phyloP scores from a whole-genome alignment of 2,797 vertebrate genomes.

The Acanthurus leucopareius region DNA sequence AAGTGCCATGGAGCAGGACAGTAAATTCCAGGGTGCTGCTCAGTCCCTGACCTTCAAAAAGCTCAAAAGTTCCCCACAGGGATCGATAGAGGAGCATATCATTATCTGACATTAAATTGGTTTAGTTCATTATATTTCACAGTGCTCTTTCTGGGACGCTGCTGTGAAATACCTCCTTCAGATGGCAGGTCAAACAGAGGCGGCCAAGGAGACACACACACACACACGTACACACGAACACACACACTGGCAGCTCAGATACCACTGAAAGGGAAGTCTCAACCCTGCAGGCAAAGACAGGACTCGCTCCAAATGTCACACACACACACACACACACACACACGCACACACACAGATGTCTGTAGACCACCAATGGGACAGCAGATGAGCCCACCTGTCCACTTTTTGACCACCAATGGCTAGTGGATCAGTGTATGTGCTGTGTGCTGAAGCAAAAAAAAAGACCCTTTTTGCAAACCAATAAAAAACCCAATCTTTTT shows the following conservation, averaged over 20 bases:
- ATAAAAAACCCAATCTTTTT: slow-evolving; percentile 1
- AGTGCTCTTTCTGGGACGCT: slow-evolving; percentile 49
- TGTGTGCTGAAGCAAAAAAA: slow-evolving; percentile 31
- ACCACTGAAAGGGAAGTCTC: slow-evolving; percentile 52
- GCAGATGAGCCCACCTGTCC: slow-evolving; percentile 66
- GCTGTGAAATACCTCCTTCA: slow-evolving; percentile 75
- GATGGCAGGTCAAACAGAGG: slow-evolving; percentile 60
- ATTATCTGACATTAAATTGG: slow-evolving; percentile 55
- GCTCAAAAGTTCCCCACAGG: slow-evolving; percentile 15
- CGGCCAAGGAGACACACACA: slow-evolving; percentile 37
- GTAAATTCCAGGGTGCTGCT: slow-evolving; percentile 25
- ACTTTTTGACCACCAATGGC: slow-evolving; percentile 55
- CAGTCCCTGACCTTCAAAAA: slow-evolving; percentile 24
- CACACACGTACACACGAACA: slow-evolving; percentile 8
- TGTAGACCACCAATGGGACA: slow-evolving; percentile 53
- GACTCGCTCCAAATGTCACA: slow-evolving; percentile 50
- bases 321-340: slow-evolving; percentile 41
- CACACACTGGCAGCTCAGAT: slow-evolving; percentile 33
- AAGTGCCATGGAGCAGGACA: slow-evolving; percentile 19
- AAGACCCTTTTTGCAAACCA: neutral
- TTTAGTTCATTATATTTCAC: slow-evolving; percentile 46
- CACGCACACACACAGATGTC: slow-evolving; percentile 41
- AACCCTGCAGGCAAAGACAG: slow-evolving; percentile 33
- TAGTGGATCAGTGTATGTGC: slow-evolving; percentile 53
- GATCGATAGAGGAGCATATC: slow-evolving; percentile 39